phyloP scores from a whole-genome alignment of 1,140 invertebrate genomes.

The Bombyx mandarina region DNA sequence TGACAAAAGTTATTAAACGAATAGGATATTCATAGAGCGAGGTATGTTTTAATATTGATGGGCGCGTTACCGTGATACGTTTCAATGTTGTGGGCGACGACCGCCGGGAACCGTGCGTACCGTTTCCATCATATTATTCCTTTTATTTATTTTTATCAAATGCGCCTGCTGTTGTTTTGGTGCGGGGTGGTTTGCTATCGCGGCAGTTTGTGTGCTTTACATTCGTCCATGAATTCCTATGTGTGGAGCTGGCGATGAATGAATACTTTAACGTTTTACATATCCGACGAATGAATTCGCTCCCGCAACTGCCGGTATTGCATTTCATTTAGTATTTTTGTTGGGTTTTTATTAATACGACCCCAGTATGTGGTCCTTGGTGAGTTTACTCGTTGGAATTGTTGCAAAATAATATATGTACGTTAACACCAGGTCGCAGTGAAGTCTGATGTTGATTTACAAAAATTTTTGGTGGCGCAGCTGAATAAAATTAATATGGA shows the following conservation, averaged over 20 bases:
- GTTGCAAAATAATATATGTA: conserved; percentile 31
- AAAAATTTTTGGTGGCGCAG: conserved; percentile 3
- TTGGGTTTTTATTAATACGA: conserved; percentile 52
- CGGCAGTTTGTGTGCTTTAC: conserved; percentile 56
- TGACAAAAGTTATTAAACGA: conserved; percentile 12
- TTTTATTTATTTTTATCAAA: conserved; percentile 70
- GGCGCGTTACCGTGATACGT: conserved; percentile 26
- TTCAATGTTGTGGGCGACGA: conserved; percentile 21
- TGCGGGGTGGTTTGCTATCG: conserved; percentile 52
- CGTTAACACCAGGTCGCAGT: conserved; percentile 1
- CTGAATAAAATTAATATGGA: conserved; percentile 6
- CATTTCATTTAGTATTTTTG: conserved; percentile 56
- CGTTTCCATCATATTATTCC: conserved; percentile 41
- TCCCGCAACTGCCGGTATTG: conserved; percentile 49
- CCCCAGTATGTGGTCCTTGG: conserved; percentile 26
- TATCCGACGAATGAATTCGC: conserved; percentile 67
- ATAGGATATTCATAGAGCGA: conserved; percentile 14
- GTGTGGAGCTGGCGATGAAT: conserved; percentile 54
- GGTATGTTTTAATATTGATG: conserved; percentile 25
- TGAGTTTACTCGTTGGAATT: conserved; percentile 22
- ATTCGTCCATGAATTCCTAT: conserved; percentile 64
- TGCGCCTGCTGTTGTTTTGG: conserved; percentile 59
- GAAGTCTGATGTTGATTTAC: conserved; percentile 6
- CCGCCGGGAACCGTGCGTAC: conserved; percentile 11
- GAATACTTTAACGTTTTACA: conserved; percentile 70